Base-by-base conservation (phyloP, 2,797 vertebrate genomes). In the Xyrichtys novacula region DNA sequence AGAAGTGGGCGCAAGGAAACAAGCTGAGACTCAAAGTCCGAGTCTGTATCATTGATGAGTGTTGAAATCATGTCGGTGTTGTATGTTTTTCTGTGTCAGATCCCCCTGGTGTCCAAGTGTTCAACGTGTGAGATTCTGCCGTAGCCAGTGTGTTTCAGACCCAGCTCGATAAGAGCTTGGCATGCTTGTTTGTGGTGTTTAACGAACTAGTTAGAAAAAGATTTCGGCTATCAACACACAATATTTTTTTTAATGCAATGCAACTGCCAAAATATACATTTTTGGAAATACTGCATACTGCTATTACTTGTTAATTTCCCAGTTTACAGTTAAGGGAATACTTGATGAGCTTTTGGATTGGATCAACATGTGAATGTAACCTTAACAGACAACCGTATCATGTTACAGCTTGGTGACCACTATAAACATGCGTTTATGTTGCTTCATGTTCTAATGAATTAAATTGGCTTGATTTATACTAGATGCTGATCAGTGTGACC, bases 21-120 rank as follows among this genome's bases (percentile, higher is more conserved):
- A 80, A 81, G 81, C 63, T 66, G 77, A 61, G 84, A 66, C 83
- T 80, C 49, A 1, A 68, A 42, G 65, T 74, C 70, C 72, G 44
- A 52, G 44, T 71, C 38, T 69, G 65, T 78, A 68, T 78, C 54
- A 31, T 71, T 14, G 52, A 72, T 66, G 31, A 40, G 25, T 47
- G 19, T 23, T 74, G 52, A 76, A 72, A 20, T 47, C 69, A 57
- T 84, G 67, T 77, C 47, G 73, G 53, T 85, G 83, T 83, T 71
- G 74, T 85, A 42, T 83, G 65, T 74, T 44, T 48, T 19, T 32
- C 17, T 74, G 43, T 83, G 68, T 83, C 29, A 17, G 54, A 20
- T 29, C 58, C 28, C 26, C 46, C 6, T 17, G 65, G 64, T 76
- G 73, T 74, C 58, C 54, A 54, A 58, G 39, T 81, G 72, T 74